These are phyloP conservation scores for Periophthalmus magnuspinnatus DNA, from an alignment of 2,797 vertebrate genomes.

Conservation along the genomic window DNA sequence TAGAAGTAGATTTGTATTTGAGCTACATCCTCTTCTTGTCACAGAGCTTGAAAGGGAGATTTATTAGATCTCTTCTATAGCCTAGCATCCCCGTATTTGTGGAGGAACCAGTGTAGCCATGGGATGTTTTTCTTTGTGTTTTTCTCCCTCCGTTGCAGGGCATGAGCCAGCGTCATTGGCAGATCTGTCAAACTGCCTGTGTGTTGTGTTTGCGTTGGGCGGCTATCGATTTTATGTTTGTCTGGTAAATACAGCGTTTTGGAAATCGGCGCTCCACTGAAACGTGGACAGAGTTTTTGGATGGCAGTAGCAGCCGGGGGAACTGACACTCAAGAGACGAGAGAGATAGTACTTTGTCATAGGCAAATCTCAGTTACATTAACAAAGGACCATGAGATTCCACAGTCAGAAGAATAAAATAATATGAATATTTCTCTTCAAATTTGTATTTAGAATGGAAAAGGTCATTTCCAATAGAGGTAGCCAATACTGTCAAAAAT, in stretches of 20 bases:
- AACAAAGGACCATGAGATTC: background rate
- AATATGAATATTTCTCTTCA: background rate
- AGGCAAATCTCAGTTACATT: constrained; percentile 14
- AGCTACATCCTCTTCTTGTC: constrained; percentile 1
- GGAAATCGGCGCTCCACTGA: constrained; percentile 50
- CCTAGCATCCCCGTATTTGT: constrained; percentile 15
- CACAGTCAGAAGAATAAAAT: background rate
- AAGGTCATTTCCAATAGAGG: background rate
- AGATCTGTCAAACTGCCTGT: constrained; percentile 46
- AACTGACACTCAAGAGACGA: constrained; percentile 42
- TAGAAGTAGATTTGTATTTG: background rate
- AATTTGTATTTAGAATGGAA: background rate
- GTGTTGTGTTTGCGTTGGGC: constrained; percentile 59
- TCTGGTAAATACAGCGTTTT: constrained; percentile 64
- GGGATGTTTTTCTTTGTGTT: constrained; percentile 27
- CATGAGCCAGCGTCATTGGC: constrained; percentile 51
- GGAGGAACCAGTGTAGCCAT: constrained; percentile 26
- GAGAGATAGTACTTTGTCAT: constrained; percentile 26
- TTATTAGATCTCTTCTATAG: constrained; percentile 13
- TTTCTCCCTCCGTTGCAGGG: constrained; percentile 39
- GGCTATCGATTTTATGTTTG: constrained; percentile 69
- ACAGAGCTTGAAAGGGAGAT: constrained; percentile 6
- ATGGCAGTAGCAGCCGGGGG: constrained; percentile 42
- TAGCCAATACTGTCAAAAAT: too few species aligned
- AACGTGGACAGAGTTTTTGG: constrained; percentile 52